Evolutionary conservation across 2,797 vertebrate genomes (phyloP), one percentile per base, ranked within the genome.

Genomic region (Notamacropus eugenii): DNA sequence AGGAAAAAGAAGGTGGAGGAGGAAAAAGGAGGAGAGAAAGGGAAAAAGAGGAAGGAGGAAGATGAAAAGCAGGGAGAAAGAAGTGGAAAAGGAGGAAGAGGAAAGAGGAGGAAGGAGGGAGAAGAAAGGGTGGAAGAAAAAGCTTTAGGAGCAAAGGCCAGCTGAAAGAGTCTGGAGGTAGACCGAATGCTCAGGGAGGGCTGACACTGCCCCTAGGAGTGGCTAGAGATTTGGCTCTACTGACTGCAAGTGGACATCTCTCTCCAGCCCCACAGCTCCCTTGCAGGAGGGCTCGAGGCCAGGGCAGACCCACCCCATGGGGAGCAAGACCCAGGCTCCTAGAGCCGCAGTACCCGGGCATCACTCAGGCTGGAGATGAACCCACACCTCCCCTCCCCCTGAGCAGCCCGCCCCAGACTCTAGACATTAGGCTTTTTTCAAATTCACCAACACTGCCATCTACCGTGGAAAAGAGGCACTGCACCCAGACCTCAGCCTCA

Each of bases 391-490:
- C 40, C 10, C 29, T 19, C 94, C 97, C 96, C 96, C 55, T 11
- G 22, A 50, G 40, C 40, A 74, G 14, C 34, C 34, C 62, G 1
- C 34, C 14, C 16, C 34, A 50, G 74, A 46, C 74, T 27, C 34
- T n/a, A 40, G 34, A 40, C 9, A 10, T 24, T 22, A 87, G 74
- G 74, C 3, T 50, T 58, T 87, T 50, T 46, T 87, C 97, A 34
- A 95, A 96, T 97, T 99, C 97, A 29, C 94, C 98, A 94, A 98
- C 98, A 98, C 98, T 99, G 98, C 98, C 98, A 98, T 98, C 99
- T 99, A 98, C 97, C 98, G 98, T 62, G 54, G 16, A 13, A 0
- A 9, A 3, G 9, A 27, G 14, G 34, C 4, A 97, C 46, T 93
- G 40, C 92, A 90, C 40, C 28, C 59, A 34, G 40, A 11, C 16